A percentile compares a stretch with the other conserved stretches of the same genome.
Conservation (phyloP, 2,113 vertebrate genomes). For the Daphoenositta chrysoptera region DNA sequence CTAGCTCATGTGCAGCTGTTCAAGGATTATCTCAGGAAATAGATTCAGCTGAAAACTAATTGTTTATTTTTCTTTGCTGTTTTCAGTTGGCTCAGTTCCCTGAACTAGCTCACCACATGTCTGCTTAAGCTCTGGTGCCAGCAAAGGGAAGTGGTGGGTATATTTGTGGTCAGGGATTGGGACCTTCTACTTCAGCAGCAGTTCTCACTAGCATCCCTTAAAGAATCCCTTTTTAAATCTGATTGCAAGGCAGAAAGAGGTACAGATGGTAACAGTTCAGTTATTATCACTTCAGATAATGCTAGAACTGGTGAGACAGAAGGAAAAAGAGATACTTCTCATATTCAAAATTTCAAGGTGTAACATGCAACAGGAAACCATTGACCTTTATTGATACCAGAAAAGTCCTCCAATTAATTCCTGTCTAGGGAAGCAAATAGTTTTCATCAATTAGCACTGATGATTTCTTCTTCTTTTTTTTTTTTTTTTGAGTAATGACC, state of each 20-base stretch:
- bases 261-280: not conserved
- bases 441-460: not conserved
- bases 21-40: constrained; percentile 57
- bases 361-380: not conserved
- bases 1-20: constrained; percentile 29
- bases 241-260: not conserved
- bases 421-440: not conserved
- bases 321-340: not conserved
- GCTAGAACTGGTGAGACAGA: not conserved
- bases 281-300: not conserved
- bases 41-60: constrained; percentile 50
- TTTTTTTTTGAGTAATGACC: not conserved
- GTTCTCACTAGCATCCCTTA: not conserved
- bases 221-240: not conserved
- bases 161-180: not conserved
- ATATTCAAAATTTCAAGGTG: not conserved
- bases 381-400: not conserved
- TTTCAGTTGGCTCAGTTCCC: constrained; percentile 31
- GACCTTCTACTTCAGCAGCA: not conserved
- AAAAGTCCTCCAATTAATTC: not conserved
- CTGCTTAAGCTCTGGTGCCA: not conserved
- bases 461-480: not conserved
- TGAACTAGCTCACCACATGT: constrained; percentile 17
- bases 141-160: not conserved
- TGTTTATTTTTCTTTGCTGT: constrained; percentile 50